Evolutionary conservation across 2,113 vertebrate species (phyloP).

Genomic region (Paradoxurus hermaphroditus): DNA sequence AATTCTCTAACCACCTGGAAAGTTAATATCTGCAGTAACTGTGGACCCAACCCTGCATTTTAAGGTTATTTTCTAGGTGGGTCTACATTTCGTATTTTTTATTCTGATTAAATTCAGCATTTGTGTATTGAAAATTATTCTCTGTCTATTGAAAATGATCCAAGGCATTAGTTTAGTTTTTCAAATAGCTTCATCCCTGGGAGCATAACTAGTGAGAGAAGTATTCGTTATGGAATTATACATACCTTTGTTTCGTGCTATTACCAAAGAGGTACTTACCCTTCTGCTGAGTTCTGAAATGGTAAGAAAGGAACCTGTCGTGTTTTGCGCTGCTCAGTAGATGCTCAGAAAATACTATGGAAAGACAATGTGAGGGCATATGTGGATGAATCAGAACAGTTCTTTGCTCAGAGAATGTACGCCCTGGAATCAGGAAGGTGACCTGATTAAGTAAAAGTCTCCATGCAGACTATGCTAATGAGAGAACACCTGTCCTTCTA

Average conservation of each 20-base stretch:
- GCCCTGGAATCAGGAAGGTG: neutral
- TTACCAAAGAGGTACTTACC: neutral
- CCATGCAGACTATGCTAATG: neutral
- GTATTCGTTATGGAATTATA: neutral
- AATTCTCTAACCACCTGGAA: neutral
- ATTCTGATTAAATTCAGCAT: neutral
- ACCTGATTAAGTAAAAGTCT: neutral
- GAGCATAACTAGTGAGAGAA: neutral
- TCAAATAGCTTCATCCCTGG: neutral
- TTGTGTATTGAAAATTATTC: constrained; percentile 25
- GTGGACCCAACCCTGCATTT: neutral
- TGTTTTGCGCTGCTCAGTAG: neutral
- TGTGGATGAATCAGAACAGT: neutral
- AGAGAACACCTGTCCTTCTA: neutral
- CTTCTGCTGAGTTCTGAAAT: constrained; percentile 29
- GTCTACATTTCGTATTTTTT: constrained; percentile 6
- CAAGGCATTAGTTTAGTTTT: constrained; percentile 30
- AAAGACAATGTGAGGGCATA: neutral
- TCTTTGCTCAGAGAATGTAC: neutral
- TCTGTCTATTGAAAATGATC: constrained; percentile 28
- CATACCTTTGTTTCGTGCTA: neutral
- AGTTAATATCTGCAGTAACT: neutral
- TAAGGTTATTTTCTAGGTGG: neutral
- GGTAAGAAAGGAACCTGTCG: neutral
- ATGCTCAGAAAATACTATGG: neutral